Evolutionary conservation across 2,797 vertebrate species (phyloP).

Genomic region (Ctenochaetus hawaiiensis): DNA sequence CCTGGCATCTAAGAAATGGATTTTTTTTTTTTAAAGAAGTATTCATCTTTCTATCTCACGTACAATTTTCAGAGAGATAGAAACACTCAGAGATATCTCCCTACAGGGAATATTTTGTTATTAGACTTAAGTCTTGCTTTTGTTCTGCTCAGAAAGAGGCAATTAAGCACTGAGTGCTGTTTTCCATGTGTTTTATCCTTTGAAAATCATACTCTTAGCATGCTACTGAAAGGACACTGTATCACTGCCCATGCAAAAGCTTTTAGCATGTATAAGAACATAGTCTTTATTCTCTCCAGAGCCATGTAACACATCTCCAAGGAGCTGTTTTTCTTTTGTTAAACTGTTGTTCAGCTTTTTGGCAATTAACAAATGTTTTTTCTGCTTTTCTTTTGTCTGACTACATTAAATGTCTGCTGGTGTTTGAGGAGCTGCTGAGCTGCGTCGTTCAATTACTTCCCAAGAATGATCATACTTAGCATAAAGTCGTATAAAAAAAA

Average conservation of each 20-base stretch:
- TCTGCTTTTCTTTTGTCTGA: background rate
- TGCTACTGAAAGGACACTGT: background rate
- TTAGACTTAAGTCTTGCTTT: conserved; percentile 22
- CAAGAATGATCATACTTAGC: background rate
- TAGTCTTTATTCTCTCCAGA: background rate
- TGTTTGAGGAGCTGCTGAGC: background rate
- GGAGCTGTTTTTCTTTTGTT: background rate
- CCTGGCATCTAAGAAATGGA: conserved; percentile 39
- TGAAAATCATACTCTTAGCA: background rate
- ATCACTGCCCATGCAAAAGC: background rate
- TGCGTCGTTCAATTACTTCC: background rate
- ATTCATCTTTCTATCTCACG: conserved; percentile 49
- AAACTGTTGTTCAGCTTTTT: background rate
- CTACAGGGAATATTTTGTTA: conserved; percentile 33
- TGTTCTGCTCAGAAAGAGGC: conserved; percentile 14
- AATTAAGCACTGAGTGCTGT: background rate
- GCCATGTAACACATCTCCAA: background rate
- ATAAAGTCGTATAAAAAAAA: conserved; percentile 10
- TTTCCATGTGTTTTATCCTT: conserved; percentile 6
- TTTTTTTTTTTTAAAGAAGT: conserved; percentile 26
- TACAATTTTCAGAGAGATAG: conserved; percentile 45
- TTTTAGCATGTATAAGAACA: too few relatives aligned
- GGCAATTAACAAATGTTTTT: background rate
- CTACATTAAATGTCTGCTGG: background rate
- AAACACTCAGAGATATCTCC: conserved; percentile 35